Base-by-base conservation (phyloP, 2,113 vertebrate species). In the Poecile atricapillus region DNA sequence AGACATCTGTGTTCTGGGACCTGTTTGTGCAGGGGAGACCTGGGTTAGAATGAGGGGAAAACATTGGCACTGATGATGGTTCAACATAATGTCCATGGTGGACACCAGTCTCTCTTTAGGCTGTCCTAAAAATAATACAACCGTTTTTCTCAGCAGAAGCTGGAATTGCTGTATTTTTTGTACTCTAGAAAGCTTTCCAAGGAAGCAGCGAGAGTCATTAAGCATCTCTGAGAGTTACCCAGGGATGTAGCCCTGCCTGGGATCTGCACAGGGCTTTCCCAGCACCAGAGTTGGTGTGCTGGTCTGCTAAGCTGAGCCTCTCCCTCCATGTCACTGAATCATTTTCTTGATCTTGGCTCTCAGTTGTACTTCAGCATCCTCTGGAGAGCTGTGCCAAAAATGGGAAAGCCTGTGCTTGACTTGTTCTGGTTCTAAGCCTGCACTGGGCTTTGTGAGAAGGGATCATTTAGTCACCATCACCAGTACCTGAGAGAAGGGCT, bases 61-160 rank as follows among this genome's bases (percentile, higher is more conserved):
- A 9, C 11, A 7, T 2, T 28, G 47, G 43, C 56, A 37, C 28
- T 0, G 0, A 12, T 59, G 58, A 23, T 5, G 5, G 21, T 52
- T 58, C 23, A 67, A 2, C 8, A 2, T 20, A 1, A 12, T 33
- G 44, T 33, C 68, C 19, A 1, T 15, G 79, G 11, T 19, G 43
- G 44, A 8, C 49, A 24, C 11, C 8, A 23, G 13, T 31, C 27
- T 55, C 46, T 55, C 73, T 47, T 62, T 15, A 81, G 19, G 39
- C 64, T 44, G 27, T 60, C 56, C 55, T 67, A 10, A 15, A 65
- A 31, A 16, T 25, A 18, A 9, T 7, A 1, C 6, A 27, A 31
- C 41, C 19, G 20, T 65, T 43, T 43, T 80, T 10, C 82, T n/a
- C 37, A 35, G 15, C 33, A 27, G 64, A 46, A 68, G 44, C 47